Evolutionary conservation across 1,140 invertebrate species (phyloP), one percentile per base, ranked within the genome.

Genomic region (Parasteatoda tepidariorum): DNA sequence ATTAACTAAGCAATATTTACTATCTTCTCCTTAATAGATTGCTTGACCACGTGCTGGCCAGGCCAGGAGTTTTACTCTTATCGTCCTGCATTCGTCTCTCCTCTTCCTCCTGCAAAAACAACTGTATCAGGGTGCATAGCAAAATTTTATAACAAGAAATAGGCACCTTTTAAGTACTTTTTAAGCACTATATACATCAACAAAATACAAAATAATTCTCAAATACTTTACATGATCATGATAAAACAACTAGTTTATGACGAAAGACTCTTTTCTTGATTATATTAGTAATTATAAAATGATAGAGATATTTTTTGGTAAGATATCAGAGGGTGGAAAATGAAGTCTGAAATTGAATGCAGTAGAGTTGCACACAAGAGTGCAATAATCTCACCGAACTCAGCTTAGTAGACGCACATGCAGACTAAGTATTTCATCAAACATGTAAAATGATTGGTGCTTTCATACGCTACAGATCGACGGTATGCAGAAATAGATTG

Each of bases 61-160:
- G 30, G 48, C 54, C 62, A n/a, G 66, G 31, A 31, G 70, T 82
- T 38, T 57, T 81, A n/a, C 61, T 24, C n/a, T 54, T 41, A 11
- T 82, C 78, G 33, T 61, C 76, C 61, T 59, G 54, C 18, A 70
- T 9, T 61, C 78, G 48, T 41, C 62, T 82, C 18, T 82, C 78
- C 24, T 82, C 78, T 31, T 82, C 78, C 31, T 82, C 78, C 78
- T 82, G 28, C 7, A 66, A 33, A 59, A 71, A 71, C 7, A 28
- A 70, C 30, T 11, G 13, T 26, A 24, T 64, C 18, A 2, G 0
- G 24, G 3, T 22, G 26, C 59, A 61, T 22, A 61, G 13, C 3
- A 11, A 11, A 11, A 61, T 3, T 24, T 30, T 30, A 61, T 22
- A 61, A 26, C 28, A 61, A 61, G 1, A n/a, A 59, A 59, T 9